Evolutionary conservation across 2,797 vertebrate species (phyloP), one percentile per base, ranked within the genome.

Genomic region (Spinibarbus caldwelli): DNA sequence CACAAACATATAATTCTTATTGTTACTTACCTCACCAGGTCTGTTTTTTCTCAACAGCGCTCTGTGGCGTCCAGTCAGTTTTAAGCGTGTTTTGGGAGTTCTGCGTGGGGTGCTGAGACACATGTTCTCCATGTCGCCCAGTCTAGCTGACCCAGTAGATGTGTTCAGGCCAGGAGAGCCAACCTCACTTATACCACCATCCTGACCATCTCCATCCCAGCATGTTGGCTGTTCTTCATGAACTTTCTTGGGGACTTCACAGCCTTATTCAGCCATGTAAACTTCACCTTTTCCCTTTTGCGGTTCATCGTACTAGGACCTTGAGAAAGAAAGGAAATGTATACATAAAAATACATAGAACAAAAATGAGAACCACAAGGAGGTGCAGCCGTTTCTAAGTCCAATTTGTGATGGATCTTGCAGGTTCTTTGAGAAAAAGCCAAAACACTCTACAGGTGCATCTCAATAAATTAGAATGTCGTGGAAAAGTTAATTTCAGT

Each of bases 31-130:
- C 80, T 83, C 59, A 6, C 7, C 15, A 11, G 47, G 54, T 23
- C 31, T 17, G 5, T 17, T 23, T 59, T 73, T 47, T 36, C 67
- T 67, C 26, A 7, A 11, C 8, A 87, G 76, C 23, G 86, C 52
- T 78, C 41, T 81, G 54, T 78, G 62, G n/a, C 52, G 12, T 34
- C 76, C 75, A 21, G 38, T 76, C 21, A 68, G 66, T 19, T 52
- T 62, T 31, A 49, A 29, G 4, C 8, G 26, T 31, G 49, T 19
- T 85, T 86, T 87, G 5, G 47, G 75, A 11, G 76, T 38, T 10
- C 12, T 80, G n/a, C n/a, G n/a, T n/a, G n/a, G n/a, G n/a, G n/a
- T n/a, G 73, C 88, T 57, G 45, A 95, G 89, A 83, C 88, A 89
- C 17, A 91, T 82, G 59, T 79, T 78, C 62, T 86, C 85, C 67